Conservation (phyloP, 2,888 invertebrate genomes). For the Calameuta idolon region DNA sequence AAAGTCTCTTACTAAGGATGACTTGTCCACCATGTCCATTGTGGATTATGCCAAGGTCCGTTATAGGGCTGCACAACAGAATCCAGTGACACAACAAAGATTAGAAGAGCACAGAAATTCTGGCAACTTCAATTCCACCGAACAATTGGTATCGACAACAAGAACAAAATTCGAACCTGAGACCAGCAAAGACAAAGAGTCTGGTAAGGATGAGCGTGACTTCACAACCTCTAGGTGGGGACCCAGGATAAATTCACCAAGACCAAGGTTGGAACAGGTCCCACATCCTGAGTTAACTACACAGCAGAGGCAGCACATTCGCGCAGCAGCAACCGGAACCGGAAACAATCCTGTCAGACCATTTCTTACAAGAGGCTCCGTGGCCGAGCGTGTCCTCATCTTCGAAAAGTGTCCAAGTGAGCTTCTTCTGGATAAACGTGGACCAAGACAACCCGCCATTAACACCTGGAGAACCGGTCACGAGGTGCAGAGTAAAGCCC, state of each 20-base stretch:
- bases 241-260: conserved; percentile 59
- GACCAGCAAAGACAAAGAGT: conserved; percentile 36
- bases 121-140: conserved; percentile 48
- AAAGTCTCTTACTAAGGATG: conserved; percentile 52
- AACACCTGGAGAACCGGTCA: conserved; percentile 66
- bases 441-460: conserved; percentile 70
- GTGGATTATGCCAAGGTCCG: conserved; percentile 77
- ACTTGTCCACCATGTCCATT: conserved; percentile 68
- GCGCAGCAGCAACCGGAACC: conserved; percentile 65
- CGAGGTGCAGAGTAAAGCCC: conserved; percentile 68
- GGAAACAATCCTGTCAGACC: conserved; percentile 80
- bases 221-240: conserved; percentile 63
- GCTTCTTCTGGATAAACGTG: conserved; percentile 77
- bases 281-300: conserved; percentile 77
- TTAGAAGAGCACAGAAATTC: conserved; percentile 68
- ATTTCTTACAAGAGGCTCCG: conserved; percentile 89
- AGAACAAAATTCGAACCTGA: conserved; percentile 56
- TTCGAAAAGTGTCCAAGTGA: conserved; percentile 92
- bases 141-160: conserved; percentile 46
- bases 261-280: conserved; percentile 66
- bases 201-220: conserved; percentile 49
- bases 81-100: conserved; percentile 65
- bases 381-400: conserved; percentile 89
- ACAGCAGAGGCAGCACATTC: conserved; percentile 72
- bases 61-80: conserved; percentile 72